Evolutionary conservation across 1,140 invertebrate genomes (phyloP).

Genomic region (Bombus difficillimus): DNA sequence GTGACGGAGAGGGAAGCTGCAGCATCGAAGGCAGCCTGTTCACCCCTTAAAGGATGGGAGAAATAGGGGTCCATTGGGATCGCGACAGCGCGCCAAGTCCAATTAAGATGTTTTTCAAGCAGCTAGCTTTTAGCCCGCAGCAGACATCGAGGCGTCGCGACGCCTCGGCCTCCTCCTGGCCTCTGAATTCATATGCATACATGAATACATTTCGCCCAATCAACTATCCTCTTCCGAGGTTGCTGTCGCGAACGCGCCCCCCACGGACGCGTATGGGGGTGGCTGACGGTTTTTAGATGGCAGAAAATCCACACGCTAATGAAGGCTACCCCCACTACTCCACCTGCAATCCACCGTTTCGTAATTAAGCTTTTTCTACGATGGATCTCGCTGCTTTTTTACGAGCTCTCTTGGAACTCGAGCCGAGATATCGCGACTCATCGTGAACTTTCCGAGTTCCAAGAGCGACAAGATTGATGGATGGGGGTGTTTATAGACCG

Average conservation of each 20-base stretch:
- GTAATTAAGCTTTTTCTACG: conserved; percentile 27
- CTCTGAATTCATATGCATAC: conserved; percentile 75
- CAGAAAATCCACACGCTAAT: conserved; percentile 54
- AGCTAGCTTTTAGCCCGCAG: conserved; percentile 37
- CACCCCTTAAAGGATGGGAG: not conserved
- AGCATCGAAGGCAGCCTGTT: not conserved
- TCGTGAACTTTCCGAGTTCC: not conserved
- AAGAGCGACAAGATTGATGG: not conserved
- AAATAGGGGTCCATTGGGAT: not conserved
- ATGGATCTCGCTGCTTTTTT: not conserved
- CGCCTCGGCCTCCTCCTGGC: conserved; percentile 49
- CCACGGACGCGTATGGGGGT: not conserved
- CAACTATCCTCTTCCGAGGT: conserved; percentile 60
- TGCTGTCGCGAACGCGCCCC: conserved; percentile 19
- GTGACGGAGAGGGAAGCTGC: not conserved
- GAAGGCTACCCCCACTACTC: conserved; percentile 15
- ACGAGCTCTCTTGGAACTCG: not conserved
- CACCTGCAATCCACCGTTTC: not conserved
- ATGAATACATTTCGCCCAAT: conserved; percentile 76
- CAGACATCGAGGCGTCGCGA: conserved; percentile 14
- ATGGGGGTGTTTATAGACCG: conserved; percentile 4
- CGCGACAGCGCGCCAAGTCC: conserved; percentile 61
- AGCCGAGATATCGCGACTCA: conserved; percentile 5
- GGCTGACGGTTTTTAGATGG: conserved; percentile 40
- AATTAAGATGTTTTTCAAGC: conserved; percentile 75